phyloP scores from a whole-genome alignment of 2,797 vertebrate species.

The Steatocranus sp. region DNA sequence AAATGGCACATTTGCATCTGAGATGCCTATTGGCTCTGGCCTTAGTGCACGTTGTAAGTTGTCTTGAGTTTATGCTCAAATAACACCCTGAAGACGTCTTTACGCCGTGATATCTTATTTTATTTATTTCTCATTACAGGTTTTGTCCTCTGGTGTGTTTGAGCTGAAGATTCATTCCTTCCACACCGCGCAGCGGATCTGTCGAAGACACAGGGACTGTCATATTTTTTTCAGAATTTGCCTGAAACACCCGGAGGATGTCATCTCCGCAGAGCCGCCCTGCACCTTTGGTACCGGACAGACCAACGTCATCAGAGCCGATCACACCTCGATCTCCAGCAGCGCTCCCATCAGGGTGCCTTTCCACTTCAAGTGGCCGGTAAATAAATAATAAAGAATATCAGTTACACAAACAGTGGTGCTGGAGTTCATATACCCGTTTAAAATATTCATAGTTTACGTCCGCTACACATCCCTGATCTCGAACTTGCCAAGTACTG shows the following conservation, averaged over 20 bases:
- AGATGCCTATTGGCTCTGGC: constrained; percentile 58
- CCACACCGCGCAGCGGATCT: constrained; percentile 69
- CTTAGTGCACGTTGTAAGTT: constrained; percentile 71
- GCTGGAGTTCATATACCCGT: background rate
- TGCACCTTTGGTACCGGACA: constrained; percentile 84
- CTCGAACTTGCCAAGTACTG: background rate
- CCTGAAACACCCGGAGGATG: constrained; percentile 81
- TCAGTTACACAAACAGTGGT: background rate
- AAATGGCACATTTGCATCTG: constrained; percentile 65
- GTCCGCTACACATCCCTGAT: background rate
- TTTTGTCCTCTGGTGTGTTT: constrained; percentile 79
- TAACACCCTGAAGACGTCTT: background rate
- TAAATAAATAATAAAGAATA: constrained; percentile 27
- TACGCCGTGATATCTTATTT: background rate
- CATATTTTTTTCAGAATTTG: constrained; percentile 86
- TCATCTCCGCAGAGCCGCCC: constrained; percentile 79
- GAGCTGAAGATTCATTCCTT: constrained; percentile 86
- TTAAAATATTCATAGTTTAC: background rate
- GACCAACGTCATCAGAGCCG: constrained; percentile 75
- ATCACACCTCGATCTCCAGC: constrained; percentile 72
- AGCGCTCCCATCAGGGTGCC: constrained; percentile 80
- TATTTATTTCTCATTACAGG: constrained; percentile 56
- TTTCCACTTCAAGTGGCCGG: constrained; percentile 88
- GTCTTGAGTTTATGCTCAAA: background rate
- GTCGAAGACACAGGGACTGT: constrained; percentile 74